Evolutionary conservation across 2,888 invertebrate genomes (phyloP).

Genomic region (Meghimatium bilineatum): DNA sequence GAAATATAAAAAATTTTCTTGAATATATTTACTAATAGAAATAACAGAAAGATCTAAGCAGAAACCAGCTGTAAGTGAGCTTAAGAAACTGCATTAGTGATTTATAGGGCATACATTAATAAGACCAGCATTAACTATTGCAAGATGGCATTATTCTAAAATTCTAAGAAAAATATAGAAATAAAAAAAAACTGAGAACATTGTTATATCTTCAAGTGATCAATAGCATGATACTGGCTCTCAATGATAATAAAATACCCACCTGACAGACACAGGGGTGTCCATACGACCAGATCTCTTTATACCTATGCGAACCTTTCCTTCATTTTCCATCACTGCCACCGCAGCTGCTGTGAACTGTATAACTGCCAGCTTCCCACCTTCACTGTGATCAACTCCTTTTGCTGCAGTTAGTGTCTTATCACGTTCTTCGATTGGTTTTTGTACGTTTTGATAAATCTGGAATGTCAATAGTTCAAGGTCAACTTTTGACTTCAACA

Average conservation of each 20-base stretch:
- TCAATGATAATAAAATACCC: constrained; percentile 19
- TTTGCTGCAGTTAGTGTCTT: constrained; percentile 44
- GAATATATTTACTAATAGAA: too few species aligned
- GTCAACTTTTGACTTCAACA: too few species aligned
- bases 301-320: constrained; percentile 78
- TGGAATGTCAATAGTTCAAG: constrained; percentile 53
- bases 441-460: constrained; percentile 65
- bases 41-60: too few species aligned
- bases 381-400: constrained; percentile 73
- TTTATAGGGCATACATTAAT: too few species aligned
- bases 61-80: too few species aligned
- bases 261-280: constrained; percentile 78
- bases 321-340: constrained; percentile 79
- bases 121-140: too few species aligned
- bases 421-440: constrained; percentile 58
- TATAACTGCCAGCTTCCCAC: constrained; percentile 78
- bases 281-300: constrained; percentile 79
- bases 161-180: too few species aligned
- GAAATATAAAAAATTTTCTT: too few species aligned
- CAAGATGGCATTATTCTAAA: too few species aligned
- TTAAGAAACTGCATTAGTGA: too few species aligned
- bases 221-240: not conserved
- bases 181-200: too few species aligned
- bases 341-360: constrained; percentile 80
- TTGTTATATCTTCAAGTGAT: too few species aligned